phyloP scores from a whole-genome alignment of 1,140 invertebrate species.

The Drosophila subpulchrella region DNA sequence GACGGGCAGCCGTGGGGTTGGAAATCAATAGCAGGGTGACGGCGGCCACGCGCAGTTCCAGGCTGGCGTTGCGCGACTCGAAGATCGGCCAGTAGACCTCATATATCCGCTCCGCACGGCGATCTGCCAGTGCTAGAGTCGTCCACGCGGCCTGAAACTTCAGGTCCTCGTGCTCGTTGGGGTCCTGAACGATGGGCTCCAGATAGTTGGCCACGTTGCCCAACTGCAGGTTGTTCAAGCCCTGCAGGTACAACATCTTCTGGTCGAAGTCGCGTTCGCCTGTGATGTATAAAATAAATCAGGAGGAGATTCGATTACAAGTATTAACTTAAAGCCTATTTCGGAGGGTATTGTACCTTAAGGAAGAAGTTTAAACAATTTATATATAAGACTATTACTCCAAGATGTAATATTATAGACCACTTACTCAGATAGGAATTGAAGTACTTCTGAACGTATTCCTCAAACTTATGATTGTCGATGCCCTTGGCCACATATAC shows the following conservation, averaged over 20 bases:
- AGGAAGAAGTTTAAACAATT: too few relatives aligned
- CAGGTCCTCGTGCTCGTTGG: slow-evolving; percentile 85
- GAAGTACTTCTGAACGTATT: slow-evolving; percentile 89
- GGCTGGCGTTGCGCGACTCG: slow-evolving; percentile 87
- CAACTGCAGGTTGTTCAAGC: slow-evolving; percentile 87
- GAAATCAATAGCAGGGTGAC: slow-evolving; percentile 87
- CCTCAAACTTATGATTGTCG: slow-evolving; percentile 88
- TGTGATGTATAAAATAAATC: slow-evolving; percentile 54
- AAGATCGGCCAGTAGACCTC: slow-evolving; percentile 89
- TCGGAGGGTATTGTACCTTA: too few relatives aligned
- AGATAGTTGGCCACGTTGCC: slow-evolving; percentile 87
- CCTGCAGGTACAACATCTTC: slow-evolving; percentile 90
- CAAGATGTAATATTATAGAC: too few relatives aligned
- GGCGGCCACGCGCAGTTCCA: slow-evolving; percentile 88
- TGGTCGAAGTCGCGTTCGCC: slow-evolving; percentile 88
- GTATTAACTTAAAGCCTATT: too few relatives aligned
- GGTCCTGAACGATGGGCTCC: slow-evolving; percentile 86
- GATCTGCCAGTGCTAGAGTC: slow-evolving; percentile 85
- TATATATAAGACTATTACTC: too few relatives aligned
- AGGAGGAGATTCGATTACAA: too few relatives aligned
- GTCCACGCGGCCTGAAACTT: slow-evolving; percentile 88
- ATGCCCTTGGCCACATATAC: slow-evolving; percentile 86
- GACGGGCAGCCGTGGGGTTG: slow-evolving; percentile 87
- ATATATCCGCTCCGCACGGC: slow-evolving; percentile 86
- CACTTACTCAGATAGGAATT: slow-evolving; percentile 79